phyloP scores from a whole-genome alignment of 2,888 invertebrate species.

The Masnerella sp. region DNA sequence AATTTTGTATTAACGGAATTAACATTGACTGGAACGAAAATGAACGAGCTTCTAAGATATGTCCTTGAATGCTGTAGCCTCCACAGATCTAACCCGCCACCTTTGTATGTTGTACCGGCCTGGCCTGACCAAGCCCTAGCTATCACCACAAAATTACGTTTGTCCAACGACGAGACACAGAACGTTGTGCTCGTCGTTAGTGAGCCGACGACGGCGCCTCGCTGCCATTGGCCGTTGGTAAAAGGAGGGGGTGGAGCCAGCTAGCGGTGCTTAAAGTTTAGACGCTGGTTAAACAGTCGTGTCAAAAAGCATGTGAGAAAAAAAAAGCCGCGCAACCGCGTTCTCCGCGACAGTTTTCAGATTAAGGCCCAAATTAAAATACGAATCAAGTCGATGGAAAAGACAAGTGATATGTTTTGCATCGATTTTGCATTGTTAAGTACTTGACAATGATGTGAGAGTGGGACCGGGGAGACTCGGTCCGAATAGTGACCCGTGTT shows the following conservation, averaged over 20 bases:
- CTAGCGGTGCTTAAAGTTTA: slow-evolving; percentile 75
- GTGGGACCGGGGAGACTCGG: too few species aligned
- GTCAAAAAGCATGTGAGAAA: slow-evolving; percentile 55
- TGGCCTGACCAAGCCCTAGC: too few species aligned
- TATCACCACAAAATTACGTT: too few species aligned
- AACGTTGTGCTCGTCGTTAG: too few species aligned
- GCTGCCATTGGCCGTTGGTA: slow-evolving; percentile 76
- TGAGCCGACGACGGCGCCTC: slow-evolving; percentile 65
- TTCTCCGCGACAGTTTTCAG: too few species aligned
- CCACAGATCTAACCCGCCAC: slow-evolving; percentile 69
- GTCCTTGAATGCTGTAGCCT: slow-evolving; percentile 72
- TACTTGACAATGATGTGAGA: slow-evolving; percentile 26
- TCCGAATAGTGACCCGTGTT: slow-evolving; percentile 69
- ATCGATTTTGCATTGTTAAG: slow-evolving; percentile 52
- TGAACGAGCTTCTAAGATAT: slow-evolving; percentile 44
- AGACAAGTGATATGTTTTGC: slow-evolving; percentile 51
- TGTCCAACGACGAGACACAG: slow-evolving; percentile 41
- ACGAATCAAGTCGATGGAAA: slow-evolving; percentile 24
- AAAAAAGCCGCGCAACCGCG: slow-evolving; percentile 11
- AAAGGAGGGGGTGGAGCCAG: slow-evolving; percentile 78
- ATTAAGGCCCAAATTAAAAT: neutral
- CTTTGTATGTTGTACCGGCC: slow-evolving; percentile 61
- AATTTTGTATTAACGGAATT: neutral
- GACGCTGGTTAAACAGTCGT: slow-evolving; percentile 74
- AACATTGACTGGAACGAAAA: neutral